Base-by-base conservation (phyloP, 2,113 vertebrate species). In the Cyprinodon tularosa region DNA sequence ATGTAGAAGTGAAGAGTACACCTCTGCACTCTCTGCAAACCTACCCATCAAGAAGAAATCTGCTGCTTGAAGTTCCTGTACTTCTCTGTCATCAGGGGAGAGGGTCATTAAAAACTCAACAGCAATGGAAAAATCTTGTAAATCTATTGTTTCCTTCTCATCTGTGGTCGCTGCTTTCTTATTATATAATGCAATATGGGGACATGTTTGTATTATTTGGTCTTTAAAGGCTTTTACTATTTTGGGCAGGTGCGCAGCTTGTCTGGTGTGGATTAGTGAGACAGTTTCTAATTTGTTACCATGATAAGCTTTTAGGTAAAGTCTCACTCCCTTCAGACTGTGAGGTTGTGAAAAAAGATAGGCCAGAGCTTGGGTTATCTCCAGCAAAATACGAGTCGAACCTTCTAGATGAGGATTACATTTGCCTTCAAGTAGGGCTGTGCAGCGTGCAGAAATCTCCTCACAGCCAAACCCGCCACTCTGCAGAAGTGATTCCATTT, bases 331-430 rank as follows among this genome's bases (percentile, higher is more conserved):
- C 0, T 79, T 81, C 2, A 37, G 69, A 0, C 3, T 62, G 4
- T 86, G 77, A 0, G 82, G 81, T 13, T 93, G 76, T 0, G 95
- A 94, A 20, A 98, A 89, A 61, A 98, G 83, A 83, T 88, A 84
- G 1, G 97, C 96, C 78, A 99, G 87, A 0, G 95, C 97, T 1
- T 93, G 93, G 4, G 95, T 96, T 72, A 98, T 90, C 78, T 90
- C 93, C 71, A 95, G 22, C 59, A 91, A 47, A 78, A 96, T 80
- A 60, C 90, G 87, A 72, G 93, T 39, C 1, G 78, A 70, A 3
- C 62, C 80, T 0, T 85, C 64, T 0, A 89, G 82, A 1, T 80
- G 66, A 1, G 65, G 53, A 7, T 59, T 71, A 37, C 38, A 68
- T 66, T 91, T 91, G 39, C 85, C 87, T 12, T 92, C 90, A 0